Conservation (phyloP, 2,113 vertebrate species). For the Pleuronectes platessa region DNA sequence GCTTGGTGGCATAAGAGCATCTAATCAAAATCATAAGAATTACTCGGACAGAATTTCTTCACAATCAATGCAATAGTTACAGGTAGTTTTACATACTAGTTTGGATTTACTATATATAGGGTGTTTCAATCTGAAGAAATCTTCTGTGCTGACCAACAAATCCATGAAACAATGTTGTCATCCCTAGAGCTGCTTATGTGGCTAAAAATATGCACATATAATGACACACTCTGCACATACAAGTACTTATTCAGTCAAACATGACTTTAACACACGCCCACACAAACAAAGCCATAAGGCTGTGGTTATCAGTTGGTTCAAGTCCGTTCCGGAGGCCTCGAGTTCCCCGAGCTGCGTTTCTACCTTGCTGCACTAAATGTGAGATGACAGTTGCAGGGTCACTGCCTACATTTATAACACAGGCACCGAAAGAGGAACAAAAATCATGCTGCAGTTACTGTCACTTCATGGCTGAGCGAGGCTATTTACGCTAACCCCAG, state of each 20-base stretch:
- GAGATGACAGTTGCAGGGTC: constrained; percentile 62
- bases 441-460: constrained; percentile 51
- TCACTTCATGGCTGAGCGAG: constrained; percentile 45
- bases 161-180: not conserved
- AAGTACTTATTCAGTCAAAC: not conserved
- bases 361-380: constrained; percentile 46
- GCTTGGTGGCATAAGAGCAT: not conserved
- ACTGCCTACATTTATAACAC: constrained; percentile 51
- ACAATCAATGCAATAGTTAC: too few species aligned
- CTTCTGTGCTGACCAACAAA: not conserved
- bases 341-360: constrained; percentile 24
- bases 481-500: constrained; percentile 24
- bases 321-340: not conserved
- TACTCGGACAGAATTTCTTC: not conserved
- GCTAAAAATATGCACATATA: not conserved
- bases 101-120: too few species aligned
- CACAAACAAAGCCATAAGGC: not conserved
- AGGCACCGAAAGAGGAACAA: constrained; percentile 30
- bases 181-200: not conserved
- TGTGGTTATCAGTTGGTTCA: constrained; percentile 1
- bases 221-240: not conserved
- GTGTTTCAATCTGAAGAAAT: not conserved
- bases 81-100: too few species aligned
- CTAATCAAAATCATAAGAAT: not conserved
- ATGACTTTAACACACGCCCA: not conserved